These are phyloP conservation scores for Cepphus grylle DNA, from an alignment of 2,113 vertebrate species.

Conservation along the genomic window DNA sequence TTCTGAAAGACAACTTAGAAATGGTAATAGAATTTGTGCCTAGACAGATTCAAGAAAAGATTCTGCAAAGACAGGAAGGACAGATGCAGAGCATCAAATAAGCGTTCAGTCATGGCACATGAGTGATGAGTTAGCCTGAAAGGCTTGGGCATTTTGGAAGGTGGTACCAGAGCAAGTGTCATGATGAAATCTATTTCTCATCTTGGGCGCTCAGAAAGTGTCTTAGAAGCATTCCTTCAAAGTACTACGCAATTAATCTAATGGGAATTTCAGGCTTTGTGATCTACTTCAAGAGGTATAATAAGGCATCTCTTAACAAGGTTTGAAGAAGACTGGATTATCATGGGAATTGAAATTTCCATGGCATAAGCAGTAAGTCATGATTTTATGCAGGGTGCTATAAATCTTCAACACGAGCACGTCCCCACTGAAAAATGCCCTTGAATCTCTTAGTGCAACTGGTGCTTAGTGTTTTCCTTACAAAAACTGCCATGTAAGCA, in stretches of 20 bases:
- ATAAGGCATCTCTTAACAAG: neutral
- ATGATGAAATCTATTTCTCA: constrained; percentile 9
- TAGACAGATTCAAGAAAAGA: neutral
- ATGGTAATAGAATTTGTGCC: neutral
- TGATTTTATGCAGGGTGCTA: neutral
- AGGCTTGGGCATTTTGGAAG: constrained; percentile 13
- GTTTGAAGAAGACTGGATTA: constrained; percentile 1
- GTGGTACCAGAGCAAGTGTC: neutral
- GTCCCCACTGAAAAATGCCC: neutral
- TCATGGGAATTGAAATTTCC: constrained; percentile 3
- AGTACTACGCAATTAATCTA: constrained; percentile 12
- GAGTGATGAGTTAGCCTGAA: constrained; percentile 1
- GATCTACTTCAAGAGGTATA: neutral
- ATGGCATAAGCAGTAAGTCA: neutral
- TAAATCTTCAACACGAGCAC: constrained; percentile 13
- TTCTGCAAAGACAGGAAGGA: neutral
- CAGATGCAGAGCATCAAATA: neutral
- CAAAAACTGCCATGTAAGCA: neutral
- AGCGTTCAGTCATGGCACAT: neutral
- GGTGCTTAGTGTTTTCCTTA: neutral
- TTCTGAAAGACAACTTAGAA: neutral
- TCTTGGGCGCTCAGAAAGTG: neutral
- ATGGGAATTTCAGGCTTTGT: neutral
- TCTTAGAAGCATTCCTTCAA: neutral
- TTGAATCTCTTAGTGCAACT: neutral